Evolutionary conservation across 2,888 invertebrate species (phyloP), one percentile per base, ranked within the genome.

Genomic region (Phrixothrix hirtus): DNA sequence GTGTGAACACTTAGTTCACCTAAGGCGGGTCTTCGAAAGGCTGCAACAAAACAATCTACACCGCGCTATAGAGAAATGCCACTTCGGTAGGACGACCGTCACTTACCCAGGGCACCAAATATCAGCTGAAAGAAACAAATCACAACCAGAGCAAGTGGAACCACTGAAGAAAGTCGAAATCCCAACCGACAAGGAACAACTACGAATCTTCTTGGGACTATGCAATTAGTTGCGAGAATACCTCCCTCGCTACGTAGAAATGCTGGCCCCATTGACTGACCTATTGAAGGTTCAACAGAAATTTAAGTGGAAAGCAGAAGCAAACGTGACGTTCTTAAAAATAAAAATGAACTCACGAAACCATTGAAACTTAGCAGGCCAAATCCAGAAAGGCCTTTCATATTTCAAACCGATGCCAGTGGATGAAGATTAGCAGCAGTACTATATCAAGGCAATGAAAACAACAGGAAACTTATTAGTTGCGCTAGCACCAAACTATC

Each of bases 221-320:
- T 43, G 57, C 6, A 57, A 59, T n/a, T 68, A 65, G 59, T 46
- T 65, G 1, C 48, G 63, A 1, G 62, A 62, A 10, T 68, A 61
- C 31, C 38, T 68, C 0, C 61, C 62, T 0, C 42, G 56, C n/a
- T 59, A 57, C 25, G 48, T 60, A 0, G 52, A 49, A 2, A 42
- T 60, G 1, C 27, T 59, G 1, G 50, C 57, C 1, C 66, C 66
- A 1, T 39, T 67, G 0, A 65, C 62, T 3, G 54, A 62, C 16
- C 50, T 64, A 10, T 35, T 53, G 4, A 31, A 35, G 16, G 25
- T 26, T 14, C 34, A 41, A 17, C 11, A 26, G 4, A 1, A 32
- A 2, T 62, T 43, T 32, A 10, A 26, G 12, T 64, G 62, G 63
- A 49, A 31, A 1, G 1, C n/a, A 0, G 31, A 43, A n/a, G 49